A percentile compares a stretch with the other conserved stretches of the same genome.
These are phyloP conservation scores for Myioborus melanocephalus DNA, from an alignment of 2,797 vertebrate species.

Conservation along the genomic window DNA sequence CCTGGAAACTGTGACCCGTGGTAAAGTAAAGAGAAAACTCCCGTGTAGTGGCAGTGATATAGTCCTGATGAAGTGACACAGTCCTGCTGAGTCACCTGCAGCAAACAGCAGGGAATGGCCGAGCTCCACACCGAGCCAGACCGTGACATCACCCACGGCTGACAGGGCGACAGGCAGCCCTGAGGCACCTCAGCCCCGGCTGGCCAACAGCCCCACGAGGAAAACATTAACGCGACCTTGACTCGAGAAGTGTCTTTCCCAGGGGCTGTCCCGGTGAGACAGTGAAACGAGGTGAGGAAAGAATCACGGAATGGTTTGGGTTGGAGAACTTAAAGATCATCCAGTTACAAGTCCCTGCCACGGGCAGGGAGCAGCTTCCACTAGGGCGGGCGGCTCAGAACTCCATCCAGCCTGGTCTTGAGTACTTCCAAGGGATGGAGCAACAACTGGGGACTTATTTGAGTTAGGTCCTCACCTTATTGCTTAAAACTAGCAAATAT, in stretches of 20 bases:
- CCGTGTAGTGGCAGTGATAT: background rate
- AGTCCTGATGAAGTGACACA: background rate
- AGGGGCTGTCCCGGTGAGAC: fast-evolving
- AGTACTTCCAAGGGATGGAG: background rate
- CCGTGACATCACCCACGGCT: background rate
- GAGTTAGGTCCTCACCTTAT: background rate
- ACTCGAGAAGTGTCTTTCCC: background rate
- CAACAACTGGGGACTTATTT: background rate
- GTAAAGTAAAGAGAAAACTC: background rate
- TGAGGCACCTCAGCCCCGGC: background rate
- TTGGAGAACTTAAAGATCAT: background rate
- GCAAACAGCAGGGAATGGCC: background rate
- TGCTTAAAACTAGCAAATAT: background rate
- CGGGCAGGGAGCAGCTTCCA: background rate
- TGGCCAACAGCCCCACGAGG: background rate
- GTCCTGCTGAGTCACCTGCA: background rate
- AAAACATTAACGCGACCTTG: background rate
- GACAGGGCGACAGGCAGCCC: background rate
- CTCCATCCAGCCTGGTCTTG: background rate
- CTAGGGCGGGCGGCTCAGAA: background rate
- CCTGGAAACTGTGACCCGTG: background rate
- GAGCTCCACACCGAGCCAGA: background rate
- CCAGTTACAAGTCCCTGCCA: background rate
- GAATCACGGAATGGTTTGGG: background rate
- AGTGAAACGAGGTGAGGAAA: fast-evolving